phyloP scores from a whole-genome alignment of 2,888 invertebrate genomes.

The Helleia helle region DNA sequence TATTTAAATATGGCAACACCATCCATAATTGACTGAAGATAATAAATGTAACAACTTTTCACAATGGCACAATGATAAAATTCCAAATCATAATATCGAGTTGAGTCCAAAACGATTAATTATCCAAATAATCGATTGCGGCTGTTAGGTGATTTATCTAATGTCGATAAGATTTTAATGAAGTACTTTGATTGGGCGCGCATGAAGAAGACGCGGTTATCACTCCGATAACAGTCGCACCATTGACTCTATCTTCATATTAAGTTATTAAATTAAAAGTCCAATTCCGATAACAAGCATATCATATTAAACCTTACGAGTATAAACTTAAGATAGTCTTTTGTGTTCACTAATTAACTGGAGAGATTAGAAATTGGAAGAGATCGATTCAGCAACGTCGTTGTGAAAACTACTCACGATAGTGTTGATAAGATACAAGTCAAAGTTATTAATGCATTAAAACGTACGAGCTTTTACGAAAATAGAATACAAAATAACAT shows the following conservation, averaged over 20 bases:
- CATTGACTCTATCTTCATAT: constrained; percentile 64
- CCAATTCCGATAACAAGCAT: constrained; percentile 30
- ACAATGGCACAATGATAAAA: constrained; percentile 4
- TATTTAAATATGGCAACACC: too few species aligned
- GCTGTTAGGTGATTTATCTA: constrained; percentile 73
- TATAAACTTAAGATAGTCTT: constrained; percentile 28
- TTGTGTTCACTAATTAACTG: constrained; percentile 37
- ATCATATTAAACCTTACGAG: constrained; percentile 35
- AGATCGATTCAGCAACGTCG: constrained; percentile 70
- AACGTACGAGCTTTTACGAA: too few species aligned
- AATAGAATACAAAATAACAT: too few species aligned
- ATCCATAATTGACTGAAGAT: too few species aligned
- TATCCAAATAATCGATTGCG: constrained; percentile 72
- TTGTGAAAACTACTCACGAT: constrained; percentile 69
- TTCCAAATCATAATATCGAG: constrained; percentile 42
- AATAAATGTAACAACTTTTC: too few species aligned
- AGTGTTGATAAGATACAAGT: constrained; percentile 70
- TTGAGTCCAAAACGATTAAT: constrained; percentile 61
- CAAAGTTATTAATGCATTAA: constrained; percentile 21
- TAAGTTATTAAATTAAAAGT: constrained; percentile 72
- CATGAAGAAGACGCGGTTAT: constrained; percentile 60
- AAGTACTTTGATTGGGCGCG: constrained; percentile 72
- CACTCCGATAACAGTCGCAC: constrained; percentile 57
- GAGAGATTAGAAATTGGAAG: constrained; percentile 71
- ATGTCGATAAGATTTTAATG: constrained; percentile 73